Evolutionary conservation across 64 coral and sea anemone species (phyloP).

Genomic region (Acropora tenuis): DNA sequence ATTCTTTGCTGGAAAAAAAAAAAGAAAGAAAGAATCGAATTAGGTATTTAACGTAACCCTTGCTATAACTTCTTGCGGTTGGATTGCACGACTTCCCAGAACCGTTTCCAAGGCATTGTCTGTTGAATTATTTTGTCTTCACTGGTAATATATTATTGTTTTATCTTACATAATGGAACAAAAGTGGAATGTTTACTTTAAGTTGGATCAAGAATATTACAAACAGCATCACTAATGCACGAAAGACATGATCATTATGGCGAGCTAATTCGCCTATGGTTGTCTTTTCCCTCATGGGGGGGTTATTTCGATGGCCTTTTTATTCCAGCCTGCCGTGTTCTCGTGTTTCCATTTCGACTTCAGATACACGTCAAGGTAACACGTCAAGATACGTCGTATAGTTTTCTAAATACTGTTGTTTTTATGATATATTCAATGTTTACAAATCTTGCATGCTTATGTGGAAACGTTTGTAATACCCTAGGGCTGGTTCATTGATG

Average conservation of each 20-base stretch:
- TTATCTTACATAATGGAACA: conserved; percentile 2
- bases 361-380: background rate
- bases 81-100: too few species aligned
- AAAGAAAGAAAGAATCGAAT: too few species aligned
- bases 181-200: conserved; percentile 43
- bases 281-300: background rate
- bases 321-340: background rate
- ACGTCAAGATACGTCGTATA: background rate
- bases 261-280: too few species aligned
- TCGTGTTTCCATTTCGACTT: background rate
- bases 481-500: background rate
- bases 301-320: too few species aligned
- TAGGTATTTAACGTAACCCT: too few species aligned
- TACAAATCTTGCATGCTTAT: background rate
- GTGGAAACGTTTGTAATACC: background rate
- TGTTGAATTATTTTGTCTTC: background rate
- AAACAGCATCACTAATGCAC: background rate
- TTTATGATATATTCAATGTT: background rate
- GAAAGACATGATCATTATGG: too few species aligned
- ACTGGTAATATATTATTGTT: background rate
- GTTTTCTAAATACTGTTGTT: conserved; percentile 15
- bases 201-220: background rate
- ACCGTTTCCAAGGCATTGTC: background rate
- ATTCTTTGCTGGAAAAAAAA: too few species aligned
- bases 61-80: too few species aligned